Percentiles rank a stretch among this genome's conserved stretches.
Evolutionary conservation across 2,888 invertebrate species (phyloP).

Genomic region (Hermaeophaga mercurialis): DNA sequence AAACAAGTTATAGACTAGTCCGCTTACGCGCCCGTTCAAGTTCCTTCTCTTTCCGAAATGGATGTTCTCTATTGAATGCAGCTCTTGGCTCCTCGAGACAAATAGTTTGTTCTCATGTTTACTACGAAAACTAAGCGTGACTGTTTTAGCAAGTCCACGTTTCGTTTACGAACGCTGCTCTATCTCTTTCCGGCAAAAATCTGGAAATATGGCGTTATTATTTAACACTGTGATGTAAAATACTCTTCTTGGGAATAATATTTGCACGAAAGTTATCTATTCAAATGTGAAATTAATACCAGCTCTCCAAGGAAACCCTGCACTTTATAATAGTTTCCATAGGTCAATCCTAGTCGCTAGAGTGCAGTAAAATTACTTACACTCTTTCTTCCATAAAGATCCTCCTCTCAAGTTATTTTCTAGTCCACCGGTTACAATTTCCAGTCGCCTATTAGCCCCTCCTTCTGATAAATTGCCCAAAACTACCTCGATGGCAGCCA

Average conservation of each 20-base stretch:
- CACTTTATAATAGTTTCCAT: too few relatives aligned
- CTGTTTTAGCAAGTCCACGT: neutral
- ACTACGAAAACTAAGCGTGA: neutral
- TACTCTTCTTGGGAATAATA: too few relatives aligned
- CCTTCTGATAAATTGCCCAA: slow-evolving; percentile 67
- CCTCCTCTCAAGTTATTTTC: slow-evolving; percentile 28
- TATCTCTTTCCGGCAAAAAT: too few relatives aligned
- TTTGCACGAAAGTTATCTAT: too few relatives aligned
- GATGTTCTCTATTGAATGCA: neutral
- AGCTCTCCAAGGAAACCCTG: too few relatives aligned
- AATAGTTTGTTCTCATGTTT: neutral
- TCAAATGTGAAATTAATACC: too few relatives aligned
- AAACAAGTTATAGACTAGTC: slow-evolving; percentile 23
- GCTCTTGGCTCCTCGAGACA: neutral
- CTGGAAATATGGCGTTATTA: too few relatives aligned
- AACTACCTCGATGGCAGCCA: slow-evolving; percentile 67
- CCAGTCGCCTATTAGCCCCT: slow-evolving; percentile 45
- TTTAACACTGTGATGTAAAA: too few relatives aligned
- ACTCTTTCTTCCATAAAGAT: slow-evolving; percentile 6
- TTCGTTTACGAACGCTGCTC: too few relatives aligned
- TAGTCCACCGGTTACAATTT: slow-evolving; percentile 49
- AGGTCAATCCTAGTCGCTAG: slow-evolving; percentile 3
- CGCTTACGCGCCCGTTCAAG: slow-evolving; percentile 7
- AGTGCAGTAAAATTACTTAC: neutral
- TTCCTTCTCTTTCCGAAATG: slow-evolving; percentile 11